Conservation (phyloP, 2,113 vertebrate genomes). For the Boulengeromyrus knoepffleri region DNA sequence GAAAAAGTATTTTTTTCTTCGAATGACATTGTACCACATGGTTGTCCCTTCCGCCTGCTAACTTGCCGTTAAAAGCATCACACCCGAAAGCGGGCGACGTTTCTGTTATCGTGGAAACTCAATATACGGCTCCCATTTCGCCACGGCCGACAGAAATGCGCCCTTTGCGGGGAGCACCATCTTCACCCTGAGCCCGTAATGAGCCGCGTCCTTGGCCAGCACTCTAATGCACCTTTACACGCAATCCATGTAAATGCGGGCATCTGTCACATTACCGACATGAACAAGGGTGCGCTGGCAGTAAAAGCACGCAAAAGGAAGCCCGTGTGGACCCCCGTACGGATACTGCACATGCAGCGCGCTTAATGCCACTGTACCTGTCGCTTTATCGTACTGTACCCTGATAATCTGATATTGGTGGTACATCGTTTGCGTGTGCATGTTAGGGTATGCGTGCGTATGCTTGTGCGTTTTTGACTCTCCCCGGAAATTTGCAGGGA, state of each 20-base stretch:
- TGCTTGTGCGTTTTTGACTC: background rate
- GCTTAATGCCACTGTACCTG: background rate
- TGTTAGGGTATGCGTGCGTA: background rate
- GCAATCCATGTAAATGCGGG: background rate
- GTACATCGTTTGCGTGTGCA: background rate
- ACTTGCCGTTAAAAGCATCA: background rate
- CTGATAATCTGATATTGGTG: background rate
- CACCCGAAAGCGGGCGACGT: background rate
- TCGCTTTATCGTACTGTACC: background rate
- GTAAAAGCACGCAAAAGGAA: background rate
- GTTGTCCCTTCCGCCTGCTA: background rate
- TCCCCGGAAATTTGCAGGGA: background rate
- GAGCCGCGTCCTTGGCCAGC: background rate
- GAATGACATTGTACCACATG: background rate
- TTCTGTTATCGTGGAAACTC: background rate
- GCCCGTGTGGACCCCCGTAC: background rate
- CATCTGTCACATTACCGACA: background rate
- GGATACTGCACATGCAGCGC: background rate
- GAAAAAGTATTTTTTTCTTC: background rate
- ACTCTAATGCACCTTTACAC: conserved; percentile 1
- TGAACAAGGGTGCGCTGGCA: background rate
- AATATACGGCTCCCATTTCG: background rate
- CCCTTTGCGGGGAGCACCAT: background rate
- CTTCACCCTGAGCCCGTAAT: background rate
- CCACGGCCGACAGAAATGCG: background rate